Conservation (phyloP, 2,797 vertebrate species). For the Hipposideros larvatus region DNA sequence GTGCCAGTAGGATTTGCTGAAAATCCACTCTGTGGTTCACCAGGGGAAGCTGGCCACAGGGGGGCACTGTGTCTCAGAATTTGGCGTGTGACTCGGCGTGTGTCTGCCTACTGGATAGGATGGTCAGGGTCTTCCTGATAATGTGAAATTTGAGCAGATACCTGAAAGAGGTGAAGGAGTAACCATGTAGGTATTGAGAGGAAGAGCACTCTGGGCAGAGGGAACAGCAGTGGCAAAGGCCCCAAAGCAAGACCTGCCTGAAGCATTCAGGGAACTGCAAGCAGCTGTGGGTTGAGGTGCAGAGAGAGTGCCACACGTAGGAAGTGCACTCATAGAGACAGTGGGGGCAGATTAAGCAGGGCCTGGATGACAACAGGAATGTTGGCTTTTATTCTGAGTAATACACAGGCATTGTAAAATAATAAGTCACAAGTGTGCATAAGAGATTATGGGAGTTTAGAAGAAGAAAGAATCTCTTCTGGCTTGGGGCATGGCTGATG, state of each 20-base stretch:
- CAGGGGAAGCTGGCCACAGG: not conserved
- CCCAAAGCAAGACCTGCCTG: not conserved
- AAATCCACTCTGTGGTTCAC: not conserved
- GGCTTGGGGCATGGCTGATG: not conserved
- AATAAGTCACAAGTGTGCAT: no score
- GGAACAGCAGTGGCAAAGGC: not conserved
- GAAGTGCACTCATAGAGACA: not conserved
- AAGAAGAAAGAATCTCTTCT: not conserved
- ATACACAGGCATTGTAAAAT: not conserved
- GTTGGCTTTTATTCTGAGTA: not conserved
- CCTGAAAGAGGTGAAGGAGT: not conserved
- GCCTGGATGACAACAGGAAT: accelerated
- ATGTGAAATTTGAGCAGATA: not conserved
- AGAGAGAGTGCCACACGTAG: accelerated
- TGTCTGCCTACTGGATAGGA: no score
- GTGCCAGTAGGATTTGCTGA: not conserved
- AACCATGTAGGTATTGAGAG: accelerated
- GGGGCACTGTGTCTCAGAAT: not conserved
- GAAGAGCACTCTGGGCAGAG: not conserved
- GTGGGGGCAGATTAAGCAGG: no score
- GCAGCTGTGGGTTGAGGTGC: not conserved
- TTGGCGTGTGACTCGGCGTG: no score
- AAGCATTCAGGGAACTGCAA: not conserved
- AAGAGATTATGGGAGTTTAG: not conserved
- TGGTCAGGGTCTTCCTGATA: not conserved